Evolutionary conservation across 1,140 invertebrate genomes (phyloP).

Genomic region (Ctenoplectra terminalis): DNA sequence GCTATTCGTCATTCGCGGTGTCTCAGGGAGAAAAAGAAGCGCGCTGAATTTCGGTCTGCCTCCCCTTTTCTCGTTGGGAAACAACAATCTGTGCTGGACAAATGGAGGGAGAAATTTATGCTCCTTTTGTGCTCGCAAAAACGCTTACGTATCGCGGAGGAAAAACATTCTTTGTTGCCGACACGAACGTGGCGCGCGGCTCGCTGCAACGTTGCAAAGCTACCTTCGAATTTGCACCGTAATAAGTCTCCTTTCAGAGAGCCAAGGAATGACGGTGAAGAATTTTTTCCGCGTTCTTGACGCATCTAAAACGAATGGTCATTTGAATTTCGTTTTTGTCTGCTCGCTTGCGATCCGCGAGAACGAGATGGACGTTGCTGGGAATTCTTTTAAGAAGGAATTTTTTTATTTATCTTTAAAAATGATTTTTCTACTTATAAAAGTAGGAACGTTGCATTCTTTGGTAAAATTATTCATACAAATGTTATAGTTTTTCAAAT

Average conservation of each 20-base stretch:
- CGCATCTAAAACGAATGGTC: no score
- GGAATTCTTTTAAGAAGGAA: no score
- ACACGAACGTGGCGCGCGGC: neutral
- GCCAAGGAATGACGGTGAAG: no score
- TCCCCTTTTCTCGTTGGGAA: conserved; percentile 24
- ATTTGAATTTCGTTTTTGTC: neutral
- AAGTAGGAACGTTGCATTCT: no score
- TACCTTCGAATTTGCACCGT: neutral
- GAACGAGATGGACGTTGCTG: no score
- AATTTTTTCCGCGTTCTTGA: neutral
- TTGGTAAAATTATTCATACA: no score
- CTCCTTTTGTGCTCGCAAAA: conserved; percentile 35
- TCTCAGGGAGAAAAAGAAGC: conserved; percentile 22
- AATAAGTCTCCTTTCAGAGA: neutral
- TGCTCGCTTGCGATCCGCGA: no score
- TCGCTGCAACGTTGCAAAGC: neutral
- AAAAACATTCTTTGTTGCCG: conserved; percentile 19
- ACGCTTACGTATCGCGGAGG: conserved; percentile 11
- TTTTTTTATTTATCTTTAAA: no score
- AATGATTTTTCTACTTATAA: no score
- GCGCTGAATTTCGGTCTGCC: conserved; percentile 32
- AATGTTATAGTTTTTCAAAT: no score
- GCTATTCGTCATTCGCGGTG: conserved; percentile 52
- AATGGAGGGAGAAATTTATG: conserved; percentile 42
- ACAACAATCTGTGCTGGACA: conserved; percentile 39